Evolutionary conservation across 2,888 invertebrate species (phyloP), one percentile per base, ranked within the genome.

Genomic region (Teleogryllus oceanicus): DNA sequence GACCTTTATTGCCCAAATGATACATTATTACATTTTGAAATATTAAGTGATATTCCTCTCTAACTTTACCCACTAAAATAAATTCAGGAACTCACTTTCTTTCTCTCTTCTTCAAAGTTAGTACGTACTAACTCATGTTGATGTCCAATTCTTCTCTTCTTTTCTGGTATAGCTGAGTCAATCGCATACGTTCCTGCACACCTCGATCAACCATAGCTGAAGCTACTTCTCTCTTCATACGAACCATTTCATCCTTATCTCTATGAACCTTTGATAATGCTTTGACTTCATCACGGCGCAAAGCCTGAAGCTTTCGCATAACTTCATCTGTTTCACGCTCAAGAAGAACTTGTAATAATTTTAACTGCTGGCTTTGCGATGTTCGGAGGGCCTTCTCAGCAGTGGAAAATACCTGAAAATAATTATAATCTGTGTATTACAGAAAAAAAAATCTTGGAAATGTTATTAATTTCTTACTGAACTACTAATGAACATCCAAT

Each of bases 151-250:
- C 93, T 84, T 93, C 92, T 83, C 92, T 91, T 81, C 93, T 92
- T 84, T 91, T 91, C 84, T 95, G 94, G 86, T 93, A 95, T 82
- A 92, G 89, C 85, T 93, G 91, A 83, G 92, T 93, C 84, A 96
- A 89, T 80, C 94, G 92, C 83, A 94, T 94, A 81, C 97, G 92
- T 87, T 97, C 97, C 82, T 93, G 92, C 78, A 97, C 97, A 75
- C 96, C 97, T 82, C 94, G 92, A 84, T 94, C 94, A 83, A 98
- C 96, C 11, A 96, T 93, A 84, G 92, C 90, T 82, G 90, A 91
- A 78, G 91, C 91, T 4, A 96, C 95, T 89, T 97, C 94, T 85
- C 96, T 88, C 87, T 96, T 96, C 87, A 94, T 93, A 85, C 95
- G 90, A 13, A 83, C 62, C 50, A 51, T 79, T 79, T 80, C 50